A percentile compares a stretch with the other conserved stretches of the same genome.
Conservation (phyloP, 2,113 vertebrate genomes). For the Trichomycterus rosablanca region DNA sequence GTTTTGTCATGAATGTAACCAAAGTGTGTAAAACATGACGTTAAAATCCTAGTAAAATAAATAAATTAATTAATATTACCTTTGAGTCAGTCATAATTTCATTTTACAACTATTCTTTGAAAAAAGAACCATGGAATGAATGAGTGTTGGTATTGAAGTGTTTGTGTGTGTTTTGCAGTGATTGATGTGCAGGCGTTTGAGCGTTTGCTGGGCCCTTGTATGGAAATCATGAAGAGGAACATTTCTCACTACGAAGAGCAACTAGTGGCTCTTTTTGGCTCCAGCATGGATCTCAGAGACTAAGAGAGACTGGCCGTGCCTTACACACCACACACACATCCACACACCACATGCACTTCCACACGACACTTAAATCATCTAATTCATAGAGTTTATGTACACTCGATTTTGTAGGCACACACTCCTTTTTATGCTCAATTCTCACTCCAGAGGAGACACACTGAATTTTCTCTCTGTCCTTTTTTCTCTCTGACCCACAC, state of each 20-base stretch:
- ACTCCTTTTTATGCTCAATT: slow-evolving; percentile 49
- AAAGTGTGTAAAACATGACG: no score
- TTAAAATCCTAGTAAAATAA: no score
- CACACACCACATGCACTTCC: slow-evolving; percentile 44
- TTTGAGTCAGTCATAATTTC: no score
- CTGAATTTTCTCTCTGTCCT: slow-evolving; percentile 6
- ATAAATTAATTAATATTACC: no score
- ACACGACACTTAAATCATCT: slow-evolving; percentile 34
- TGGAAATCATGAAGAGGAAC: slow-evolving; percentile 99
- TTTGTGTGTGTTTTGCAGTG: slow-evolving; percentile 64
- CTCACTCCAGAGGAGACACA: slow-evolving; percentile 41
- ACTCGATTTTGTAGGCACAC: slow-evolving; percentile 50
- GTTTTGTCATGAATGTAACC: no score
- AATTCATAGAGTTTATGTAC: slow-evolving; percentile 39
- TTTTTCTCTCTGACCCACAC: slow-evolving; percentile 14
- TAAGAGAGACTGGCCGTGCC: slow-evolving; percentile 71
- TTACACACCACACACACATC: slow-evolving; percentile 56
- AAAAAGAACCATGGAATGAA: no score
- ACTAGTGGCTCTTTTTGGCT: slow-evolving; percentile 96
- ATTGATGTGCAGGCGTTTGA: slow-evolving; percentile 98
- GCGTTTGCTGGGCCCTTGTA: slow-evolving; percentile 95
- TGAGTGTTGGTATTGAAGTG: no score
- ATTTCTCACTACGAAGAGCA: slow-evolving; percentile 96
- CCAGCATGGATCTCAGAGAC: slow-evolving; percentile 93
- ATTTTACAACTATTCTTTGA: no score